Evolutionary conservation across 35 echinoderm and acorn worm species (phyloP).

Genomic region (Lytechinus variegatus): DNA sequence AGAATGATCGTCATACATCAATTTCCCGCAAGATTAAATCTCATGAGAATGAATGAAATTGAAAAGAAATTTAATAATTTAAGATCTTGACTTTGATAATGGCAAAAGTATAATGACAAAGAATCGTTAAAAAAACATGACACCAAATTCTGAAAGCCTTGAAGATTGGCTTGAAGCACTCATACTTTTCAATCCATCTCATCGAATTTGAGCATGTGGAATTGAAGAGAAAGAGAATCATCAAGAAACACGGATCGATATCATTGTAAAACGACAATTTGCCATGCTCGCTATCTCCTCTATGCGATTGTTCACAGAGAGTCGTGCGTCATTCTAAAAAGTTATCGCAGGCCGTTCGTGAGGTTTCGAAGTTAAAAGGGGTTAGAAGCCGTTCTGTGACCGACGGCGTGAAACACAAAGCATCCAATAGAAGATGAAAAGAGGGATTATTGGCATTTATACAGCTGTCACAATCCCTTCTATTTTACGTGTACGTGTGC

Average conservation of each 20-base stretch:
- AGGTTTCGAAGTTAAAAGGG: slow-evolving; percentile 1
- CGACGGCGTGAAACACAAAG: not conserved
- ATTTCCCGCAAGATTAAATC: not conserved
- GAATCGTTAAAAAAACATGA: not conserved
- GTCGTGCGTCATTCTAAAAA: not conserved
- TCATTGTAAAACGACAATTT: not conserved
- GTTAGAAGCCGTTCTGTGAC: not conserved
- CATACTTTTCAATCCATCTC: not conserved
- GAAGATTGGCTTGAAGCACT: not conserved
- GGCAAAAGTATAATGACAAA: not conserved
- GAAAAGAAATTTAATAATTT: not conserved
- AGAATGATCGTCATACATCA: not conserved
- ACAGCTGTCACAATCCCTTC: not conserved
- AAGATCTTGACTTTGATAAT: not conserved
- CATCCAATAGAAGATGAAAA: not conserved
- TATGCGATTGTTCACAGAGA: not conserved
- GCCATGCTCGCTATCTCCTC: not conserved
- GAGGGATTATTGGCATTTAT: not conserved
- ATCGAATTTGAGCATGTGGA: not conserved
- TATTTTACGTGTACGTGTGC: not conserved
- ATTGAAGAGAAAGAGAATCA: not conserved
- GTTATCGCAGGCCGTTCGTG: not conserved
- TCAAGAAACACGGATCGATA: not conserved
- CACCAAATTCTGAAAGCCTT: not conserved
- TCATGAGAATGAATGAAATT: not conserved